These are phyloP conservation scores for Zygothrica quintamaculata DNA, from an alignment of 2,888 invertebrate species.

Conservation along the genomic window DNA sequence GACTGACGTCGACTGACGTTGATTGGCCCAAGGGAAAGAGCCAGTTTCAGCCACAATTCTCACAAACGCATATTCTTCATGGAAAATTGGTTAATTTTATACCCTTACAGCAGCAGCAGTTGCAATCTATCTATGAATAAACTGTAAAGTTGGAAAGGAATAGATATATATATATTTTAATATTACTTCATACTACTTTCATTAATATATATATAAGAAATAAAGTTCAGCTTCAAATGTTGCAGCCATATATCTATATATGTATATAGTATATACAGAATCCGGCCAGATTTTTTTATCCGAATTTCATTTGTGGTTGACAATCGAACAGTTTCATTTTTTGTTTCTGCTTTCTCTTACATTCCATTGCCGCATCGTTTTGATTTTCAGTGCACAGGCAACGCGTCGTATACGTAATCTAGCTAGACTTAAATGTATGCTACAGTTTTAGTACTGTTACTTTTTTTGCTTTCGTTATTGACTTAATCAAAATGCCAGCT, in stretches of 20 bases:
- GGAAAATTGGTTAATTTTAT: conserved; percentile 45
- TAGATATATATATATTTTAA: too few relatives aligned
- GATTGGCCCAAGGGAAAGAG: conserved; percentile 44
- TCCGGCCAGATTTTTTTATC: conserved; percentile 1
- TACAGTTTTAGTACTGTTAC: conserved; percentile 22
- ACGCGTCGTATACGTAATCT: conserved; percentile 46
- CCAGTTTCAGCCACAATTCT: conserved; percentile 7
- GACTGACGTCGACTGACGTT: conserved; percentile 50
- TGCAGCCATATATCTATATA: too few relatives aligned
- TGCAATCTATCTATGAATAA: too few relatives aligned
- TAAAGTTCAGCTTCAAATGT: too few relatives aligned
- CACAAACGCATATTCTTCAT: neutral
- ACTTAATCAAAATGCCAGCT: conserved; percentile 61
- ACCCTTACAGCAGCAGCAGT: neutral
- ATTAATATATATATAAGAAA: neutral
- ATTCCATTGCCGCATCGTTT: conserved; percentile 46
- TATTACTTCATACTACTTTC: too few relatives aligned
- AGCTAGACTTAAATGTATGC: conserved; percentile 40
- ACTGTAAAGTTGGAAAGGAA: too few relatives aligned
- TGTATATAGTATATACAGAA: conserved; percentile 6
- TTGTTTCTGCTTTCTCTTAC: conserved; percentile 21
- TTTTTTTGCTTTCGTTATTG: conserved; percentile 23
- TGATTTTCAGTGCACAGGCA: conserved; percentile 52
- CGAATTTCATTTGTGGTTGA: conserved; percentile 52
- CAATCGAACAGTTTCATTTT: conserved; percentile 41